phyloP scores from a whole-genome alignment of 2,113 vertebrate species.

The Cyanoliseus patagonus region DNA sequence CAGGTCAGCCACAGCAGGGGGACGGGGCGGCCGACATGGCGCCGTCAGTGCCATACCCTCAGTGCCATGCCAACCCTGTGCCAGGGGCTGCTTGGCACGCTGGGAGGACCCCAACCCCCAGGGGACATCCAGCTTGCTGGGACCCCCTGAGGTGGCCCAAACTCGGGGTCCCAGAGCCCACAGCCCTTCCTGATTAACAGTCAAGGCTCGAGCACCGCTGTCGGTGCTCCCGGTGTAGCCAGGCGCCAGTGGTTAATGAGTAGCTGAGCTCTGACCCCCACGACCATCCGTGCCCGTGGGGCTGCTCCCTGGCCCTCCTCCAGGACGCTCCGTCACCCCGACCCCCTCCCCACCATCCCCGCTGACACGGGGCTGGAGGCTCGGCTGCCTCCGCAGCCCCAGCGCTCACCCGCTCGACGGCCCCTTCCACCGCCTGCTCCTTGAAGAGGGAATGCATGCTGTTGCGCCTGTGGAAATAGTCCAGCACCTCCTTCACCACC shows the following conservation, averaged over 20 bases:
- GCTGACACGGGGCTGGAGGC: background rate
- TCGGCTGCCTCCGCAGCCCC: background rate
- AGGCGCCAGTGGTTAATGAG: background rate
- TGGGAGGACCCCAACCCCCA: background rate
- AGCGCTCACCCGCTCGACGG: background rate
- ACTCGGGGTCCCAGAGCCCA: background rate
- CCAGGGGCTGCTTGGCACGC: background rate
- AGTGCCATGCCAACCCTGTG: background rate
- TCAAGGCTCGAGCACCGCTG: background rate
- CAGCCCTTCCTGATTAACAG: background rate
- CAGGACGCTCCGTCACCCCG: no score
- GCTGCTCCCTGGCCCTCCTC: background rate
- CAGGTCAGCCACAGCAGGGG: fast-evolving
- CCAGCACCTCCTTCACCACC: conserved; percentile 6
- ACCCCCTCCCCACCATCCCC: background rate
- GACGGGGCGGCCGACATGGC: background rate
- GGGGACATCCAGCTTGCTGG: background rate
- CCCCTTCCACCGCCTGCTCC: background rate
- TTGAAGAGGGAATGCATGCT: background rate
- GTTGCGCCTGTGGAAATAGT: conserved; percentile 8
- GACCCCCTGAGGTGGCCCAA: background rate
- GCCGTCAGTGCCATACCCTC: background rate
- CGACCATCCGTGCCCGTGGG: background rate
- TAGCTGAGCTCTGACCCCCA: background rate
- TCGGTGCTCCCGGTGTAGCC: background rate